Conservation (phyloP, 2,113 vertebrate genomes). For the Alligator sinensis region DNA sequence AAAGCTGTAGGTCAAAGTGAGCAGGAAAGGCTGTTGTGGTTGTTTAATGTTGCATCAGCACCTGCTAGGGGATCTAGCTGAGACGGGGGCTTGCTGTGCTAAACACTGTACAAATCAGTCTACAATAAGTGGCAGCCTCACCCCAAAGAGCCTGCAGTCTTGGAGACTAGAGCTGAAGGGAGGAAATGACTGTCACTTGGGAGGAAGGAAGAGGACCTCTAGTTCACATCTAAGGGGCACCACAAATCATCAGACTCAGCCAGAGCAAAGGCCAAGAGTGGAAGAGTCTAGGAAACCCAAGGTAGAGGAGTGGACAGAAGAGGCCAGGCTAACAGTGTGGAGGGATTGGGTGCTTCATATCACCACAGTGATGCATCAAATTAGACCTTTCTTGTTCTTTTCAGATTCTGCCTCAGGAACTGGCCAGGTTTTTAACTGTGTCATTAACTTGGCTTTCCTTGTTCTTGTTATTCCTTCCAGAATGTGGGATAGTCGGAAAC, state of each 20-base stretch:
- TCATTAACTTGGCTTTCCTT: not conserved
- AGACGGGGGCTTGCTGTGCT: not conserved
- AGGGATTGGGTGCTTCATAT: not conserved
- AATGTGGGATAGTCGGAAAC: conserved; percentile 92
- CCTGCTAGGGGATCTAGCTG: not conserved
- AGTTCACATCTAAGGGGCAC: not conserved
- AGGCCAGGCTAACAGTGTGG: not conserved
- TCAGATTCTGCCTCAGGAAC: not conserved
- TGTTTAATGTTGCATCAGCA: not conserved
- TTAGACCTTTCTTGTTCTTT: fast-evolving
- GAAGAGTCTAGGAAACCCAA: not conserved
- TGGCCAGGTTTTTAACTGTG: not conserved
- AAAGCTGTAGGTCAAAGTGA: not conserved
- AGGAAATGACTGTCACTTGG: not conserved
- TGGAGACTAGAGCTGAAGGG: not conserved
- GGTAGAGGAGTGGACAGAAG: not conserved
- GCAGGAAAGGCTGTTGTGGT: not conserved
- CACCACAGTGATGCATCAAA: fast-evolving
- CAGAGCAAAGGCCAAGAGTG: not conserved
- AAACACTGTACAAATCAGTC: not conserved
- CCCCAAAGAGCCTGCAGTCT: not conserved
- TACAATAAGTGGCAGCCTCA: too few relatives aligned
- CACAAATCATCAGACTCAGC: not conserved
- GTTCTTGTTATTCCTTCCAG: conserved; percentile 68
- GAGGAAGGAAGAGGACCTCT: not conserved